Conservation (phyloP, 2,888 invertebrate species). For the Pemphredon lugubris region DNA sequence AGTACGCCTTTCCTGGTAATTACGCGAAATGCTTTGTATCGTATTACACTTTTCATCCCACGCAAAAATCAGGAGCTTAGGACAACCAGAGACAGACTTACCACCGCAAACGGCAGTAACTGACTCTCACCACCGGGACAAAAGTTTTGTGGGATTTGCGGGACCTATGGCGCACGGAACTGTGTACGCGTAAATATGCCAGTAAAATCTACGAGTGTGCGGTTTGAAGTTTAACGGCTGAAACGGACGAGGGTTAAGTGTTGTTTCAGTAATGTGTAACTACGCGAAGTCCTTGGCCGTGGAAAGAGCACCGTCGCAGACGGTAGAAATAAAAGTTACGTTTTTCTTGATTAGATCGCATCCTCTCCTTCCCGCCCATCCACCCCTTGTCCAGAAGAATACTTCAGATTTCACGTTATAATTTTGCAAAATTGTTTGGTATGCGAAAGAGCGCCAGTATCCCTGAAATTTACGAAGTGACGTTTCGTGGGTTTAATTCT, state of each 20-base stretch:
- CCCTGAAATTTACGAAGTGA: neutral
- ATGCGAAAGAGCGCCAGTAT: neutral
- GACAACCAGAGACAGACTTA: neutral
- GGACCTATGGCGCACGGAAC: neutral
- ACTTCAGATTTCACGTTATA: slow-evolving; percentile 26
- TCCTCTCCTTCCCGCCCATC: neutral
- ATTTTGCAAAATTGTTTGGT: slow-evolving; percentile 4
- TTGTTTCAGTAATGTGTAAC: slow-evolving; percentile 35
- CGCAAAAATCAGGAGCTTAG: too few species aligned
- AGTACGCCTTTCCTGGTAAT: too few species aligned
- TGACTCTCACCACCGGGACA: slow-evolving; percentile 49
- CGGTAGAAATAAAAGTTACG: slow-evolving; percentile 37
- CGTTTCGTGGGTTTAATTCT: too few species aligned
- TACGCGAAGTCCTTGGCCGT: slow-evolving; percentile 13
- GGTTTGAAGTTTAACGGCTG: slow-evolving; percentile 44
- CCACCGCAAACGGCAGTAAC: slow-evolving; percentile 11
- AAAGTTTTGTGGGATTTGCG: slow-evolving; percentile 59
- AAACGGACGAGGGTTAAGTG: slow-evolving; percentile 42
- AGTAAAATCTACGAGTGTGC: slow-evolving; percentile 33
- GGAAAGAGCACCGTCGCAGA: neutral
- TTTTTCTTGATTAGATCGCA: slow-evolving; percentile 33
- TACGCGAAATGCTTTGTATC: too few species aligned
- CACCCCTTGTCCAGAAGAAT: neutral
- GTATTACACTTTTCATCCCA: too few species aligned
- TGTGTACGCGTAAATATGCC: slow-evolving; percentile 25